These are phyloP conservation scores for Stylophora pistillata DNA, from an alignment of 64 coral and sea anemone species.

Conservation along the genomic window DNA sequence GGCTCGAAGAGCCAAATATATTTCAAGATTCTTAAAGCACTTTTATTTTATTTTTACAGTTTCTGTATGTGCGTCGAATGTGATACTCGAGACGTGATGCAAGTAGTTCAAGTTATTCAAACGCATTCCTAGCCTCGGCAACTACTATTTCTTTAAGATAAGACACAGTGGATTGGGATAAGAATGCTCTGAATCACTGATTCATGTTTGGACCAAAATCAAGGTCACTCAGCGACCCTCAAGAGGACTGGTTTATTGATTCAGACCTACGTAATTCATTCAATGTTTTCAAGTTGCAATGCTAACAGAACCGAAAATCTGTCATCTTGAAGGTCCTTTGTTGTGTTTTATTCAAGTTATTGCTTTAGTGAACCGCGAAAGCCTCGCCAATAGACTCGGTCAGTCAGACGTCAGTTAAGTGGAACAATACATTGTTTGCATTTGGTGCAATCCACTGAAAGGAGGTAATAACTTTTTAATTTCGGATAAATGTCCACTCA, in stretches of 20 bases:
- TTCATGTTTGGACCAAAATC: not conserved
- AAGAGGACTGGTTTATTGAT: not conserved
- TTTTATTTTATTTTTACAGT: too few relatives aligned
- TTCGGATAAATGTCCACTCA: slow-evolving; percentile 91
- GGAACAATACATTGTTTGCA: slow-evolving; percentile 70
- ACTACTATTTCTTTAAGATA: too few relatives aligned
- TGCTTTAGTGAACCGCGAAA: slow-evolving; percentile 22
- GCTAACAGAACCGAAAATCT: slow-evolving; percentile 8
- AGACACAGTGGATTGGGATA: not conserved
- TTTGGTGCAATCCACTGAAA: slow-evolving; percentile 90
- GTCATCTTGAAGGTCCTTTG: not conserved
- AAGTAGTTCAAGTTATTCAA: too few relatives aligned
- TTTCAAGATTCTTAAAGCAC: too few relatives aligned
- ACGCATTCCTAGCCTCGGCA: too few relatives aligned
- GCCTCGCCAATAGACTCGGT: not conserved
- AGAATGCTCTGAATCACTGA: not conserved
- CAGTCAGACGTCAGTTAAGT: not conserved
- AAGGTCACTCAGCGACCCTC: not conserved
- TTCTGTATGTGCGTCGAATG: too few relatives aligned
- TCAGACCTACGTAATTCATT: not conserved
- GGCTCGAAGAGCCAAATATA: too few relatives aligned
- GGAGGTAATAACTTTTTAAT: slow-evolving; percentile 98
- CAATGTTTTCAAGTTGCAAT: not conserved
- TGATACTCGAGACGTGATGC: too few relatives aligned
- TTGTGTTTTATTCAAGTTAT: not conserved